Evolutionary conservation across 2,888 invertebrate genomes (phyloP).

Genomic region (Epistrophe eligans): DNA sequence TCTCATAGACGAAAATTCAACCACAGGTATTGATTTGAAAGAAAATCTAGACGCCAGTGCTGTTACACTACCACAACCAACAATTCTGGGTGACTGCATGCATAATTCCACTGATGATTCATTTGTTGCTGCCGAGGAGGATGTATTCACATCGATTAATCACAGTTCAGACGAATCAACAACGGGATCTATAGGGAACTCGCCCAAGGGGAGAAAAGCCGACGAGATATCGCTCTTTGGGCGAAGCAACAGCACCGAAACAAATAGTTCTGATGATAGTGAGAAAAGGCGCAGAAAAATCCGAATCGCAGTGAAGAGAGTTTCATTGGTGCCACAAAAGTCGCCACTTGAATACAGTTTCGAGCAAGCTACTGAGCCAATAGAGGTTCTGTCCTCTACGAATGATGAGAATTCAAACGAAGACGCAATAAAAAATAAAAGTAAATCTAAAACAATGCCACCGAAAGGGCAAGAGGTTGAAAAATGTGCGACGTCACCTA

Average conservation of each 20-base stretch:
- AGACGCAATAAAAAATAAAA: not conserved
- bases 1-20: slow-evolving; percentile 37
- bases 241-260: slow-evolving; percentile 62
- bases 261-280: slow-evolving; percentile 60
- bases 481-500: not conserved
- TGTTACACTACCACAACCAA: slow-evolving; percentile 53
- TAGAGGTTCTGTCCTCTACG: slow-evolving; percentile 42
- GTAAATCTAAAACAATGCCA: not conserved
- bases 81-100: slow-evolving; percentile 36
- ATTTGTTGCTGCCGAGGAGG: slow-evolving; percentile 58
- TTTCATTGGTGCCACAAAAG: slow-evolving; percentile 27
- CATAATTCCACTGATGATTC: slow-evolving; percentile 49
- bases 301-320: slow-evolving; percentile 55
- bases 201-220: slow-evolving; percentile 17
- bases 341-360: slow-evolving; percentile 1
- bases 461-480: not conserved
- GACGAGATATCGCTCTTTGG: slow-evolving; percentile 57
- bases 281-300: slow-evolving; percentile 52
- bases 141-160: slow-evolving; percentile 29
- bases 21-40: slow-evolving; percentile 63
- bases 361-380: slow-evolving; percentile 4
- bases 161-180: slow-evolving; percentile 59
- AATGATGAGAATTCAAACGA: slow-evolving; percentile 46
- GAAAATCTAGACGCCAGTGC: slow-evolving; percentile 59
- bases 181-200: not conserved